Base-by-base conservation (phyloP, 2,797 vertebrate genomes). In the Karalla daura region DNA sequence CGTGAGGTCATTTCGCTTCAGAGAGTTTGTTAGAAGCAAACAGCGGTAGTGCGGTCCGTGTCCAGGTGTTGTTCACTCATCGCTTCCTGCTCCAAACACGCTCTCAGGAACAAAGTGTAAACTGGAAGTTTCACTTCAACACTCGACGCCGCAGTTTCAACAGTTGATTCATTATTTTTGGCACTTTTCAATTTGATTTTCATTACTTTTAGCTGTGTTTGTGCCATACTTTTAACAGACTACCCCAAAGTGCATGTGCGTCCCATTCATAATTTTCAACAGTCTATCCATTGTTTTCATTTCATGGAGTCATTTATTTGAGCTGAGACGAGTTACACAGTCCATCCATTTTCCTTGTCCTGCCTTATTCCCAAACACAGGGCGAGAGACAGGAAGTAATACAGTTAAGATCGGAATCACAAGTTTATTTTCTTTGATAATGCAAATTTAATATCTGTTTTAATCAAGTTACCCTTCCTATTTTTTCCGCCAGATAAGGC, bases 21-120 rank as follows among this genome's bases (percentile, higher is more conserved):
- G 67, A 85, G 55, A 60, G 62, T 56, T 88, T 73, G 78, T 75
- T 52, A 36, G n/a, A 17, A 61, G 54, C 58, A 78, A 63, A 77
- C 53, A 53, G 30, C 76, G 62, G 73, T 79, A 83, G n/a, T 85
- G 65, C 78, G 74, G 69, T 75, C 78, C 80, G 65, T 56, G 60
- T 83, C 85, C 92, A 93, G 90, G 90, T 92, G 89, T 82, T 88
- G 28, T 27, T 44, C 32, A 37, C 40, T 53, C 44, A 43, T 41
- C 33, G 63, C 60, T 37, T 56, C 55, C 63, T 9, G 9, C 24
- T 20, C 9, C 24, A n/a, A 13, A 37, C 30, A 37, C 27, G 4
- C 23, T 35, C 12, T 18, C 3, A 20, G 11, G 4, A 41, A 49
- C 8, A 14, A 4, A 30, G 21, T 21, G 5, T 13, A 27, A 61